Evolutionary conservation across 2,113 vertebrate genomes (phyloP).

Genomic region (Oncorhynchus gorbuscha): DNA sequence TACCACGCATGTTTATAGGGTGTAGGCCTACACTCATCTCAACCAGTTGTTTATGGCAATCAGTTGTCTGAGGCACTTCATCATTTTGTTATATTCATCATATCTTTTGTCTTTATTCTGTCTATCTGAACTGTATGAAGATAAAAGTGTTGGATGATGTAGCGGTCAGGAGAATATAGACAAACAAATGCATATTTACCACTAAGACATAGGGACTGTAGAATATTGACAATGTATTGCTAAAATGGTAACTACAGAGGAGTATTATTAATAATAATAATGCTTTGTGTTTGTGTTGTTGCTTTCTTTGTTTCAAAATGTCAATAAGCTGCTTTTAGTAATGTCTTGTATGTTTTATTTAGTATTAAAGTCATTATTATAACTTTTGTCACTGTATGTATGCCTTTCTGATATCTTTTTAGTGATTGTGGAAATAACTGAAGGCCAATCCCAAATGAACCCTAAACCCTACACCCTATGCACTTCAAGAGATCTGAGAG

Average conservation of each 20-base stretch:
- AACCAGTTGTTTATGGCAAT: no score
- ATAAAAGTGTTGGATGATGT: neutral
- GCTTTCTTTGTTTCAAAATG: constrained; percentile 34
- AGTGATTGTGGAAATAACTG: neutral
- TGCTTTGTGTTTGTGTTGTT: constrained; percentile 31
- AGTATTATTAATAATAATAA: neutral
- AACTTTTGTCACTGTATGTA: neutral
- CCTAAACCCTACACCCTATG: no score
- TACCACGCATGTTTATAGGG: no score
- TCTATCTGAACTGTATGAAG: neutral
- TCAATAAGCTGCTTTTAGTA: constrained; percentile 40
- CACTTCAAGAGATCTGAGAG: no score
- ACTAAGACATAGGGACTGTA: neutral
- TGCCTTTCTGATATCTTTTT: neutral
- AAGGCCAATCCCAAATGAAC: no score
- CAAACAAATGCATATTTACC: neutral
- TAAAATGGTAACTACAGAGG: no score
- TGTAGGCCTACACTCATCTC: no score
- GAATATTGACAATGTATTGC: no score
- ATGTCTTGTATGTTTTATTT: constrained; percentile 47
- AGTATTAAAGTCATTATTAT: constrained; percentile 51
- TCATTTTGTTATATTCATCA: neutral
- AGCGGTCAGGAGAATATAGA: neutral
- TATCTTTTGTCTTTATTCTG: neutral
- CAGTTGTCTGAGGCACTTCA: neutral